Evolutionary conservation across 2,113 vertebrate species (phyloP).

Genomic region (Vimba vimba): DNA sequence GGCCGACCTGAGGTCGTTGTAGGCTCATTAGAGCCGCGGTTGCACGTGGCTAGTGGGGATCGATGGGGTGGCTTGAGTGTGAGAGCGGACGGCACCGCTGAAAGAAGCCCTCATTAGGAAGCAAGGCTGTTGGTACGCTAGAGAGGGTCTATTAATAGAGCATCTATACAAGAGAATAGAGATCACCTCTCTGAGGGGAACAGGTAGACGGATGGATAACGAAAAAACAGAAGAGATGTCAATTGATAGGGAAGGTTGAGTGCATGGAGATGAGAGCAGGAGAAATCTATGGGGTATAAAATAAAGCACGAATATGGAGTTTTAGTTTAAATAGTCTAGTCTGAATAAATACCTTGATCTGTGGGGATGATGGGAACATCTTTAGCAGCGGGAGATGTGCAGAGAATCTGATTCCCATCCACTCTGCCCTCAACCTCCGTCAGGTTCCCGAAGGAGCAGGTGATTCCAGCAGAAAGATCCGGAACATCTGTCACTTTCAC

Average conservation of each 20-base stretch:
- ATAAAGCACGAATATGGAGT: no score
- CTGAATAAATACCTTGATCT: slow-evolving; percentile 83
- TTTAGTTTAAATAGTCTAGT: neutral
- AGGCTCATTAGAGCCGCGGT: slow-evolving; percentile 54
- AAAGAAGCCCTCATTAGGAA: slow-evolving; percentile 57
- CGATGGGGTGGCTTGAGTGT: slow-evolving; percentile 45
- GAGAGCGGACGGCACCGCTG: slow-evolving; percentile 19
- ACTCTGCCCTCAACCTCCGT: slow-evolving; percentile 91
- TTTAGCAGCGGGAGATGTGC: slow-evolving; percentile 87
- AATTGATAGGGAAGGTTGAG: slow-evolving; percentile 4
- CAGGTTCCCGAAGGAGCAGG: slow-evolving; percentile 95
- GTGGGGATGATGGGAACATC: slow-evolving; percentile 91
- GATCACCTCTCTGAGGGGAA: slow-evolving; percentile 43
- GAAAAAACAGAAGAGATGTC: neutral
- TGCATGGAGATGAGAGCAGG: neutral
- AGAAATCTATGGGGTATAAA: neutral
- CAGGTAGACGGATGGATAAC: neutral
- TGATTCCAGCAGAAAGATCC: slow-evolving; percentile 86
- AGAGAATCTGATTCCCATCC: slow-evolving; percentile 87
- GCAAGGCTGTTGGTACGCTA: slow-evolving; percentile 15
- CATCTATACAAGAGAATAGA: slow-evolving; percentile 48
- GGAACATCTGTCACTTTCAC: slow-evolving; percentile 91
- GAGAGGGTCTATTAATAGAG: slow-evolving; percentile 54
- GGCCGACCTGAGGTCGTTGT: slow-evolving; percentile 58
- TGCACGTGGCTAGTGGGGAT: slow-evolving; percentile 42